Percentiles rank a stretch among this genome's conserved stretches.
Evolutionary conservation across 2,797 vertebrate species (phyloP).

Genomic region (Gymnoscopelus braueri): DNA sequence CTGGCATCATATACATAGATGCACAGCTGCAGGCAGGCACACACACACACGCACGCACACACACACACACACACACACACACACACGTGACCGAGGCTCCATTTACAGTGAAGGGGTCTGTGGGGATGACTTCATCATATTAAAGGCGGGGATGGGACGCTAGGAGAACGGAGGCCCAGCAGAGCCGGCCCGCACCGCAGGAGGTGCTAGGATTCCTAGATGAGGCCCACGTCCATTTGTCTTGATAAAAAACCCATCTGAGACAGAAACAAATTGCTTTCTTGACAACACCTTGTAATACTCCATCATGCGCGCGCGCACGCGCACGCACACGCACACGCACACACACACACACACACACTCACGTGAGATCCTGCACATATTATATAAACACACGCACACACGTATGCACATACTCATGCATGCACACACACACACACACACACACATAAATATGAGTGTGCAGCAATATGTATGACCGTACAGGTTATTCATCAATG

Average conservation of each 20-base stretch:
- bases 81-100: conserved; percentile 33
- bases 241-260: conserved; percentile 74
- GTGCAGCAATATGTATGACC: conserved; percentile 47
- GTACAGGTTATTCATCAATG: conserved; percentile 71
- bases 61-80: conserved; percentile 20
- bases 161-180: conserved; percentile 10
- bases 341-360: conserved; percentile 19
- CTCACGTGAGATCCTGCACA: conserved; percentile 6
- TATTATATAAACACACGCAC: conserved; percentile 21
- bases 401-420: conserved; percentile 13
- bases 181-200: conserved; percentile 37
- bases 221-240: conserved; percentile 73
- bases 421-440: conserved; percentile 33
- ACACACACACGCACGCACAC: not conserved
- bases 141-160: conserved; percentile 50
- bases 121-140: conserved; percentile 71
- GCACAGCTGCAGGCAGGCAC: not conserved
- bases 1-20: too few species aligned
- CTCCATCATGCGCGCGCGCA: conserved; percentile 65
- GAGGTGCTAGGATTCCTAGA: conserved; percentile 59
- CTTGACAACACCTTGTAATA: conserved; percentile 80
- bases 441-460: conserved; percentile 20
- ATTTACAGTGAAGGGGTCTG: conserved; percentile 45
- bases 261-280: conserved; percentile 82
- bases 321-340: conserved; percentile 11